These are phyloP conservation scores for Ophioninae sp. DNA, from an alignment of 2,888 invertebrate genomes.

Conservation along the genomic window DNA sequence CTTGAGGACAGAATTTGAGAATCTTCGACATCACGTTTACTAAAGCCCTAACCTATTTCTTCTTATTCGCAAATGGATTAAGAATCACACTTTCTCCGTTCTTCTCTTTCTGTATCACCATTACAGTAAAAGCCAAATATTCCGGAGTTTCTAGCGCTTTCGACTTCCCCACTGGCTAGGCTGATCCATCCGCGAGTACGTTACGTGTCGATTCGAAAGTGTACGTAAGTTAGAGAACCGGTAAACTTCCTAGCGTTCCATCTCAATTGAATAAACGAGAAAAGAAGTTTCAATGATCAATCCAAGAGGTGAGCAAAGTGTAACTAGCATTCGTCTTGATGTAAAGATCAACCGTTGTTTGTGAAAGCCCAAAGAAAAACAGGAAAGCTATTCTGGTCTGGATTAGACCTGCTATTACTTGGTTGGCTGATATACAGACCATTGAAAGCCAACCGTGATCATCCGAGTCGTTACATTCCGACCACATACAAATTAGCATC, in stretches of 20 bases:
- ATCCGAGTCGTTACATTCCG: not conserved
- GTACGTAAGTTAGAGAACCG: not conserved
- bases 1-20: no score
- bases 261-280: not conserved
- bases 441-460: not conserved
- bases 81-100: not conserved
- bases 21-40: no score
- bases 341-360: not conserved
- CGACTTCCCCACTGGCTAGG: not conserved
- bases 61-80: no score
- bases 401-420: not conserved
- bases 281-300: not conserved
- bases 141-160: constrained; percentile 12
- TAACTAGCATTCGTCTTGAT: not conserved
- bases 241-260: not conserved
- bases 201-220: not conserved
- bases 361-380: no score
- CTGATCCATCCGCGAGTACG: not conserved
- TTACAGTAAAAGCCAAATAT: not conserved
- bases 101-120: not conserved
- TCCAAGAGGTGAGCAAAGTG: not conserved
- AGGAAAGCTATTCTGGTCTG: no score
- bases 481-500: not conserved
- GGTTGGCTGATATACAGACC: not conserved
- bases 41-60: no score